These are phyloP conservation scores for Nannoperca obscura DNA, from an alignment of 2,797 vertebrate genomes.

Conservation along the genomic window DNA sequence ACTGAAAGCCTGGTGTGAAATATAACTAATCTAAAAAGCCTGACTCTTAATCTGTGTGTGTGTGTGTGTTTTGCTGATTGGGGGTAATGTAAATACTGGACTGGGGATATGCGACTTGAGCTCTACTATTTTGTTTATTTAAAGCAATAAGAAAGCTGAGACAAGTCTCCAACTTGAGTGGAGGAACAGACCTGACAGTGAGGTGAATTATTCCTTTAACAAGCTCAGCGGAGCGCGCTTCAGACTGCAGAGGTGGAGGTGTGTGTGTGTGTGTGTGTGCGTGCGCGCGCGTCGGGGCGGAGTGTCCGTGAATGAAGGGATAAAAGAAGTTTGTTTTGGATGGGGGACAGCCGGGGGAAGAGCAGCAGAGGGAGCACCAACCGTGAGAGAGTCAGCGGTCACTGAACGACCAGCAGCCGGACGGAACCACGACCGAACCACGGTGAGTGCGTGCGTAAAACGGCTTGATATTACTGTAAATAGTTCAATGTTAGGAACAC, in stretches of 20 bases:
- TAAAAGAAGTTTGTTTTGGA: slow-evolving; percentile 78
- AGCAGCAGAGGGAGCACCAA: slow-evolving; percentile 47
- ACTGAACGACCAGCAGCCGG: slow-evolving; percentile 36
- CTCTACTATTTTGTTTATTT: no score
- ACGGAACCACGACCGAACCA: slow-evolving; percentile 29
- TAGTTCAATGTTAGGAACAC: background rate
- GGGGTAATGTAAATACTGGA: background rate
- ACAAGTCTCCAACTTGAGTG: background rate
- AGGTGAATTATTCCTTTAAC: slow-evolving; percentile 20
- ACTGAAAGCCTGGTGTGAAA: slow-evolving; percentile 46
- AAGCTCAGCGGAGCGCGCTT: slow-evolving; percentile 12
- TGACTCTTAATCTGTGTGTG: background rate
- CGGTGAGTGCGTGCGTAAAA: slow-evolving; percentile 59
- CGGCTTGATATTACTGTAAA: background rate
- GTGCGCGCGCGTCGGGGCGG: background rate
- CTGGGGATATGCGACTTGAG: no score
- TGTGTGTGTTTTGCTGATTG: background rate
- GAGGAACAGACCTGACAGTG: background rate
- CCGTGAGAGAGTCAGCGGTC: slow-evolving; percentile 56
- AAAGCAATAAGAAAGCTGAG: background rate
- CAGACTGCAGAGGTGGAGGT: slow-evolving; percentile 24
- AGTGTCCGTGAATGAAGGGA: slow-evolving; percentile 63
- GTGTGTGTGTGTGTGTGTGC: slow-evolving; percentile 32
- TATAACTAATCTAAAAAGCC: slow-evolving; percentile 41
- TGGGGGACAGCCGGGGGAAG: slow-evolving; percentile 60